A percentile compares a stretch with the other conserved stretches of the same genome.
phyloP scores from a whole-genome alignment of 2,797 vertebrate species.

The Chaenodraco wilsoni region DNA sequence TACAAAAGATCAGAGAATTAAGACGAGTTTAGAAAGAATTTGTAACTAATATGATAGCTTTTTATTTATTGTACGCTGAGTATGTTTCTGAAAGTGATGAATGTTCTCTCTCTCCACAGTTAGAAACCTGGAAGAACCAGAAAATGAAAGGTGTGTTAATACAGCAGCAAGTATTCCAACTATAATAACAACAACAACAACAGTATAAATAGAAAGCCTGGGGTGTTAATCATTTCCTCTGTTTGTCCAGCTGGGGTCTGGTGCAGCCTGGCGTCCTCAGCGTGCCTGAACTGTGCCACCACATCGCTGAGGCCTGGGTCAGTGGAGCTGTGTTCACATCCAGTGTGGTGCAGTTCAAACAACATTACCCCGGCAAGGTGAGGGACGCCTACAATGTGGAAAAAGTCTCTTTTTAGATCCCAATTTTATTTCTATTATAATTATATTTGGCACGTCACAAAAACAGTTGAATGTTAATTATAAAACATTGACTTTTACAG shows the following conservation, averaged over 20 bases:
- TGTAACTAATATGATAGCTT: neutral
- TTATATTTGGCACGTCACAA: too few species aligned
- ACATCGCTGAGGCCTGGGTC: constrained; percentile 94
- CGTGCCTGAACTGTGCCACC: constrained; percentile 95
- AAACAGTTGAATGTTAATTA: too few species aligned
- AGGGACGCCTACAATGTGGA: constrained; percentile 46
- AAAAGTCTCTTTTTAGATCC: neutral
- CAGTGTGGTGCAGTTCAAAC: constrained; percentile 89
- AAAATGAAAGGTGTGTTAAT: constrained; percentile 91
- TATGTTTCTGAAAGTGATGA: constrained; percentile 15
- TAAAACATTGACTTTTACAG: too few species aligned
- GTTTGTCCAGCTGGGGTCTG: constrained; percentile 90
- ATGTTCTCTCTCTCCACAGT: constrained; percentile 84
- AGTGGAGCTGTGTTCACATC: constrained; percentile 81
- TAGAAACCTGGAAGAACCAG: constrained; percentile 86
- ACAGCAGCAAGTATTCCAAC: neutral
- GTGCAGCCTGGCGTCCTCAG: constrained; percentile 94
- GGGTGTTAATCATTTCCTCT: constrained; percentile 10
- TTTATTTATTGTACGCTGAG: neutral
- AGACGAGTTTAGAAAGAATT: neutral
- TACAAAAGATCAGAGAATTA: neutral
- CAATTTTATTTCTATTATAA: too few species aligned
- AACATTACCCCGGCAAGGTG: constrained; percentile 93
- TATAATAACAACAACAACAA: neutral
- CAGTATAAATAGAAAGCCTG: accelerated